Conservation (phyloP, 2,888 invertebrate species). For the Megastigmus dorsalis region DNA sequence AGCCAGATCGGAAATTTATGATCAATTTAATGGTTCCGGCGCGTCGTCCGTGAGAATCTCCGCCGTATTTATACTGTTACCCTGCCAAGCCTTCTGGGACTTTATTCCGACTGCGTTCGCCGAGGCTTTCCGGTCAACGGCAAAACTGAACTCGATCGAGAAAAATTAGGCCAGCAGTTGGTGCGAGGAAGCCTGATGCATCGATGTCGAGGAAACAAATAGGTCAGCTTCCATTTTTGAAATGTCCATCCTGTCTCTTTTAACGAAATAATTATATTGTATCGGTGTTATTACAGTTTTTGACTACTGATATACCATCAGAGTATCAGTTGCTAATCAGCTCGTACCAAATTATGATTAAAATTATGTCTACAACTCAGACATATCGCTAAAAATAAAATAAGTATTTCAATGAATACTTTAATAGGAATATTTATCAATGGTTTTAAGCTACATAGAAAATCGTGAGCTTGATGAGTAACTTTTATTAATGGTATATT, state of each 20-base stretch:
- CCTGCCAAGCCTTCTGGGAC: not conserved
- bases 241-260: too few species aligned
- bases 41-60: not conserved
- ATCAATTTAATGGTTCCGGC: constrained; percentile 30
- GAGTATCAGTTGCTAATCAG: too few species aligned
- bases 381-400: too few species aligned
- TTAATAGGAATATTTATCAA: too few species aligned
- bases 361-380: too few species aligned
- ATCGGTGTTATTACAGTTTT: too few species aligned
- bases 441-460: too few species aligned
- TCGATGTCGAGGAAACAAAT: not conserved
- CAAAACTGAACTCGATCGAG: not conserved
- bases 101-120: constrained; percentile 12
- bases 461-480: too few species aligned
- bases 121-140: constrained; percentile 15
- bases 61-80: not conserved
- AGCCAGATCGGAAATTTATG: constrained; percentile 46
- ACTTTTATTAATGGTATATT: too few species aligned
- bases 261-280: not conserved
- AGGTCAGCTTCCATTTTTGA: not conserved
- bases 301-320: too few species aligned
- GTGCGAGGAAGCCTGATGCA: not conserved
- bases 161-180: constrained; percentile 6
- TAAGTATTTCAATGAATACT: too few species aligned
- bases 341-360: too few species aligned